Evolutionary conservation across 2,113 vertebrate genomes (phyloP).

Genomic region (Mustelus asterias): DNA sequence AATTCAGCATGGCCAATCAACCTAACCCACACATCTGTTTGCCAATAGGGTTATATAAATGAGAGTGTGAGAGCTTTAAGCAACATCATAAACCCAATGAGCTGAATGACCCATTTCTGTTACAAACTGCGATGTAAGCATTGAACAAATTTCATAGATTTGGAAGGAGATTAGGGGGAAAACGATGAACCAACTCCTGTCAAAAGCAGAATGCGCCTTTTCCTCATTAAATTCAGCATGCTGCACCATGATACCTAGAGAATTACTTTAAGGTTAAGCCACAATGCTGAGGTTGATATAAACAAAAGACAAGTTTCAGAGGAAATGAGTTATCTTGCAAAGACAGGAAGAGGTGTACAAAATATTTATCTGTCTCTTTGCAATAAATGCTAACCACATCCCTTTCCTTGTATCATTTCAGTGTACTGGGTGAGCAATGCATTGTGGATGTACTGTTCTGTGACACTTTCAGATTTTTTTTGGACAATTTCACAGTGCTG

Average conservation of each 20-base stretch:
- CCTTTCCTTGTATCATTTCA: neutral
- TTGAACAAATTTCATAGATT: neutral
- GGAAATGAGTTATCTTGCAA: neutral
- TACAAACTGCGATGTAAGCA: neutral
- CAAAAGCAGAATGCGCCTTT: neutral
- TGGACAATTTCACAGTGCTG: neutral
- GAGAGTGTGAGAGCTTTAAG: neutral
- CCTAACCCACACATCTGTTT: neutral
- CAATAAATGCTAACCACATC: constrained; percentile 22
- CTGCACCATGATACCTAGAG: neutral
- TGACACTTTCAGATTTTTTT: neutral
- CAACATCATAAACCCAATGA: neutral
- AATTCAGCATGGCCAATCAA: too few relatives aligned
- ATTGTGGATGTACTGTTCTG: neutral
- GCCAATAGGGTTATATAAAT: neutral
- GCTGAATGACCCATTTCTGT: neutral
- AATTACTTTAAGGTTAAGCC: neutral
- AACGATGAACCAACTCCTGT: neutral
- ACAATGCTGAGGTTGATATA: neutral
- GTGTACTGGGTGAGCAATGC: neutral
- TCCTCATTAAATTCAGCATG: neutral
- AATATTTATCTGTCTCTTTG: neutral
- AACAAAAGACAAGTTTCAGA: neutral
- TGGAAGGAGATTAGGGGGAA: neutral
- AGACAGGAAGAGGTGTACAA: neutral